Evolutionary conservation across 2,888 invertebrate genomes (phyloP).

Genomic region (Sphecodes monilicornis): DNA sequence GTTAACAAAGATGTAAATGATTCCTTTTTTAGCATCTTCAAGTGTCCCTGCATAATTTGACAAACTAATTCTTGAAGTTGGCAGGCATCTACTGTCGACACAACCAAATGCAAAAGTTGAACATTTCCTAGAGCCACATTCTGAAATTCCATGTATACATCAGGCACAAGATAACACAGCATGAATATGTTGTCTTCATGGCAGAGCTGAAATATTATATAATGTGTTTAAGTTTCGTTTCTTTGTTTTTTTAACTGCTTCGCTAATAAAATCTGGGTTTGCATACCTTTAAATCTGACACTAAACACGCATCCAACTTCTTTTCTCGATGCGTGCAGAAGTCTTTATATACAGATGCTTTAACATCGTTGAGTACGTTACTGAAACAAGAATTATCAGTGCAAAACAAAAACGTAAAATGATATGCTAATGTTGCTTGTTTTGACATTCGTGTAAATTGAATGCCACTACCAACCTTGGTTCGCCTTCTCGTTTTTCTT

Average conservation of each 20-base stretch:
- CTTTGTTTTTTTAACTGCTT: not conserved
- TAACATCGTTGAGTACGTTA: conserved; percentile 87
- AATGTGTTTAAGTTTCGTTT: not conserved
- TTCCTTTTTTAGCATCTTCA: conserved; percentile 93
- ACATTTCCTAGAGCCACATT: conserved; percentile 94
- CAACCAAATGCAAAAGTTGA: conserved; percentile 94
- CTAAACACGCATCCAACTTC: conserved; percentile 90
- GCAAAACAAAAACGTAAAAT: conserved; percentile 18
- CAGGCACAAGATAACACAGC: conserved; percentile 96
- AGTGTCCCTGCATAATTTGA: conserved; percentile 94
- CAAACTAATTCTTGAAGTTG: conserved; percentile 97
- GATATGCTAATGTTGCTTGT: conserved; percentile 4
- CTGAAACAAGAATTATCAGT: conserved; percentile 80
- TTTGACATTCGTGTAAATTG: not conserved
- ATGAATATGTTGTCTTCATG: conserved; percentile 95
- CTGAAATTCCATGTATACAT: conserved; percentile 96
- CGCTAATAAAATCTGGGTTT: not conserved
- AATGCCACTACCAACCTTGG: conserved; percentile 73
- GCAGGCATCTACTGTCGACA: conserved; percentile 94
- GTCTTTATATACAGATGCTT: conserved; percentile 94
- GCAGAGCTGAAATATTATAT: conserved; percentile 86
- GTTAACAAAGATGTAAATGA: conserved; percentile 91
- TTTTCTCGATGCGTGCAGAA: conserved; percentile 93
- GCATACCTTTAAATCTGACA: conserved; percentile 91
- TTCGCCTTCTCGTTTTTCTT: conserved; percentile 85